Base-by-base conservation (phyloP, 2,113 vertebrate species). In the Eubucco bourcierii region DNA sequence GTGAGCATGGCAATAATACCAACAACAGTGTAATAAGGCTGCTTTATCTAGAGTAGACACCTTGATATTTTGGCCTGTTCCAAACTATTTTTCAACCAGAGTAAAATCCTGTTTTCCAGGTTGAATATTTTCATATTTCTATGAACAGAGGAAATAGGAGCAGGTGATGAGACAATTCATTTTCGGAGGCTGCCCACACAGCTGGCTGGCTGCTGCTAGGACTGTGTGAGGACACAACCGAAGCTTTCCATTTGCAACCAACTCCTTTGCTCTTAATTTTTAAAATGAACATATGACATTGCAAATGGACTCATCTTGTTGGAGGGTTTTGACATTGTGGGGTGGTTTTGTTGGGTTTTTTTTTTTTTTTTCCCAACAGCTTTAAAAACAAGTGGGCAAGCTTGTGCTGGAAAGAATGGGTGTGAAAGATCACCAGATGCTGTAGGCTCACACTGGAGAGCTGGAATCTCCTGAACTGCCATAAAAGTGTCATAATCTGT, bases 111-210 rank as follows among this genome's bases (percentile, higher is more conserved):
- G 14, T 90, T 97, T 96, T 95, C 88, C 84, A 94, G 68, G 92
- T 93, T 0, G 14, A 74, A 59, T 94, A 95, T 96, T 97, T 96
- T 95, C 70, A 25, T 96, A 93, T 97, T 91, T 92, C 90, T 96
- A 67, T 88, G 71, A 90, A 87, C 37, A 94, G 93, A 95, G 75
- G 95, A 95, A 95, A 79, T 59, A 93, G 93, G 87, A 72, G 86
- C 90, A 89, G 90, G 84, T 10, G 1, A 85, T 90, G 95, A 96
- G 95, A 96, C 92, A 94, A 96, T 92, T 77, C 95, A 94, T 78
- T 94, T 96, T 93, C 75, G 63, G 95, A 94, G 96, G 52, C 87
- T 44, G 92, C 97, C 97, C 96, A 97, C 95, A 95, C 95, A 96
- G 92, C 94, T 95, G 65, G 60, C 73, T 94, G 92, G 63, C 84